Conservation (phyloP, 1,140 invertebrate genomes). For the Tetragnatha versicolor region DNA sequence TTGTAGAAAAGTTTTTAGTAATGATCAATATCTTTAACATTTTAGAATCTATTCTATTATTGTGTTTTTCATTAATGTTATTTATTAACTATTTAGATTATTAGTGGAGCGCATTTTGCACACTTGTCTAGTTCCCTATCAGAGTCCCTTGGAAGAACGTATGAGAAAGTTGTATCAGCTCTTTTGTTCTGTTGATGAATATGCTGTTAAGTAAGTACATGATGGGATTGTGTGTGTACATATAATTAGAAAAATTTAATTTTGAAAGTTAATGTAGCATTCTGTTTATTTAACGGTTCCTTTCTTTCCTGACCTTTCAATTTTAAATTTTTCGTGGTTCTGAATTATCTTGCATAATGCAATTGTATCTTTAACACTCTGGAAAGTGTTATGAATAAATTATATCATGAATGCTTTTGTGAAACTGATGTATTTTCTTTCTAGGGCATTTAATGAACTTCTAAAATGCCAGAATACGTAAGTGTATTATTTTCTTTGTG, state of each 20-base stretch:
- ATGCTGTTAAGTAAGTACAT: constrained; percentile 75
- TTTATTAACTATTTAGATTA: constrained; percentile 73
- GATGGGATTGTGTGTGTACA: background rate
- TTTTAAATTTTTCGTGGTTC: too few species aligned
- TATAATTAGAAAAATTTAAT: background rate
- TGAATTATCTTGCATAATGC: too few species aligned
- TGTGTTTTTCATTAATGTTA: background rate
- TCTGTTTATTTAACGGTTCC: too few species aligned
- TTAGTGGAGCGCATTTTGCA: constrained; percentile 94
- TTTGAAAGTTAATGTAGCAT: too few species aligned
- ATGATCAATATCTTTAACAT: too few species aligned
- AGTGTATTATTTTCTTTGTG: background rate
- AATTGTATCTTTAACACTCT: too few species aligned
- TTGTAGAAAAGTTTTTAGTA: too few species aligned
- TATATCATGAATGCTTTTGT: too few species aligned
- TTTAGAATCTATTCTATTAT: constrained; percentile 37
- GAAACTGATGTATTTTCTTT: constrained; percentile 23
- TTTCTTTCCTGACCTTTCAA: too few species aligned
- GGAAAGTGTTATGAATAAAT: too few species aligned
- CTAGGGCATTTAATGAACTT: constrained; percentile 73
- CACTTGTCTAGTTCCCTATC: constrained; percentile 94
- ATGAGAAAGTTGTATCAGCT: constrained; percentile 96
- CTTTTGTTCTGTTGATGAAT: constrained; percentile 90
- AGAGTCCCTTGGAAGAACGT: constrained; percentile 77
- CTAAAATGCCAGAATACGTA: constrained; percentile 84